Evolutionary conservation across 1,140 invertebrate genomes (phyloP).

Genomic region (Pseudachorutes palmiensis): DNA sequence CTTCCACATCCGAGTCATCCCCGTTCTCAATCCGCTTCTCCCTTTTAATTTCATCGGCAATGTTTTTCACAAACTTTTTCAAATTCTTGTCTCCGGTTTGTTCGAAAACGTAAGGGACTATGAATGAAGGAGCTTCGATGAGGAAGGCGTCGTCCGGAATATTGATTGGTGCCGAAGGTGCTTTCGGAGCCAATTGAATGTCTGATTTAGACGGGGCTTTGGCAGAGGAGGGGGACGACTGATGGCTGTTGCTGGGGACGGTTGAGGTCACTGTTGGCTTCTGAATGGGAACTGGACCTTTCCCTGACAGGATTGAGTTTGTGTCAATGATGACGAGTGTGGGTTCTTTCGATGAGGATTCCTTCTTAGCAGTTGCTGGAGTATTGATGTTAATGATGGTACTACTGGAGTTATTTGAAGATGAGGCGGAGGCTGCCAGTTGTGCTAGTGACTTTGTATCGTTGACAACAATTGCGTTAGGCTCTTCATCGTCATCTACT

Average conservation of each 20-base stretch:
- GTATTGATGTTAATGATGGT: neutral
- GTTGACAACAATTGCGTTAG: neutral
- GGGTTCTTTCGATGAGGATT: conserved; percentile 51
- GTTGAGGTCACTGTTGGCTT: conserved; percentile 13
- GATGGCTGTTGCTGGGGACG: conserved; percentile 16
- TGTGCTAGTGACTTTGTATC: neutral
- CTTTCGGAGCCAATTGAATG: conserved; percentile 5
- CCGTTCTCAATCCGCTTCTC: conserved; percentile 43
- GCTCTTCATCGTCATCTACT: conserved; percentile 1
- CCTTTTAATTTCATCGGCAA: conserved; percentile 53
- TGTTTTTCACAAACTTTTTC: conserved; percentile 64
- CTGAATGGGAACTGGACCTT: conserved; percentile 53
- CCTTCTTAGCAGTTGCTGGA: neutral
- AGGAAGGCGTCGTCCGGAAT: conserved; percentile 83
- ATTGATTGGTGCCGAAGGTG: conserved; percentile 47
- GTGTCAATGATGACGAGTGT: conserved; percentile 70
- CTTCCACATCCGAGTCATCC: conserved; percentile 45
- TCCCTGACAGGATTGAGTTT: conserved; percentile 59
- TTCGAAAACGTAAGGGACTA: conserved; percentile 75
- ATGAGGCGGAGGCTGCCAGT: neutral
- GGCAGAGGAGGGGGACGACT: conserved; percentile 1
- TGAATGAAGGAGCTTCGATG: conserved; percentile 80
- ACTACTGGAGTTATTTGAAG: neutral
- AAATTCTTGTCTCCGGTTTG: conserved; percentile 65
- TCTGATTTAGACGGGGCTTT: neutral